Conservation (phyloP, 2,888 invertebrate species). For the Eudemis profundana region DNA sequence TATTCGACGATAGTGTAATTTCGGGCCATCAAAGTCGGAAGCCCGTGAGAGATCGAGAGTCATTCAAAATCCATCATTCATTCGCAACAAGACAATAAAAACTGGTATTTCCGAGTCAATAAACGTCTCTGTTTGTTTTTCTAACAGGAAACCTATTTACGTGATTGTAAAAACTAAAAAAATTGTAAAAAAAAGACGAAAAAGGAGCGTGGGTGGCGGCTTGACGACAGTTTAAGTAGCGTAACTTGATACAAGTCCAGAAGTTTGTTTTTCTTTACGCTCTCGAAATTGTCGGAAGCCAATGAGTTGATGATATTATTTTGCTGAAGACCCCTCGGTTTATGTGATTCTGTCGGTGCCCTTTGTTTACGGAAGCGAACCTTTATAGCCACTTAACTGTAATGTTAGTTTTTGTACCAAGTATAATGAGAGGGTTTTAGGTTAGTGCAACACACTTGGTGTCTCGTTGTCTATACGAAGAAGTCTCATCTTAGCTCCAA, state of each 20-base stretch:
- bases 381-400: constrained; percentile 53
- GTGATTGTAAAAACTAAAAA: constrained; percentile 66
- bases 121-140: constrained; percentile 82
- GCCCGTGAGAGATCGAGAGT: constrained; percentile 70
- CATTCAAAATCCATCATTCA: constrained; percentile 82
- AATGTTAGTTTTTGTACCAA: constrained; percentile 45
- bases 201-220: constrained; percentile 77
- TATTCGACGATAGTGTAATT: constrained; percentile 51
- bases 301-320: constrained; percentile 72
- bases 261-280: constrained; percentile 76
- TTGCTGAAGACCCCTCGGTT: constrained; percentile 58
- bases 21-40: constrained; percentile 64
- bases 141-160: constrained; percentile 83
- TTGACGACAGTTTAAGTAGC: constrained; percentile 84
- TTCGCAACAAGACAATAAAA: constrained; percentile 75
- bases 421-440: constrained; percentile 18
- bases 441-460: constrained; percentile 4
- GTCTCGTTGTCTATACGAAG: not conserved
- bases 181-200: constrained; percentile 70
- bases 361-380: constrained; percentile 58
- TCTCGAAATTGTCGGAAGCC: constrained; percentile 72
- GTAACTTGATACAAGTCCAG: constrained; percentile 78
- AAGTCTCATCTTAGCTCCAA: no score
- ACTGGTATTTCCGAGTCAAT: constrained; percentile 77
- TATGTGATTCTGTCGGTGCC: constrained; percentile 49